phyloP scores from a whole-genome alignment of 2,113 vertebrate species.

The Nyctibius bracteatus region DNA sequence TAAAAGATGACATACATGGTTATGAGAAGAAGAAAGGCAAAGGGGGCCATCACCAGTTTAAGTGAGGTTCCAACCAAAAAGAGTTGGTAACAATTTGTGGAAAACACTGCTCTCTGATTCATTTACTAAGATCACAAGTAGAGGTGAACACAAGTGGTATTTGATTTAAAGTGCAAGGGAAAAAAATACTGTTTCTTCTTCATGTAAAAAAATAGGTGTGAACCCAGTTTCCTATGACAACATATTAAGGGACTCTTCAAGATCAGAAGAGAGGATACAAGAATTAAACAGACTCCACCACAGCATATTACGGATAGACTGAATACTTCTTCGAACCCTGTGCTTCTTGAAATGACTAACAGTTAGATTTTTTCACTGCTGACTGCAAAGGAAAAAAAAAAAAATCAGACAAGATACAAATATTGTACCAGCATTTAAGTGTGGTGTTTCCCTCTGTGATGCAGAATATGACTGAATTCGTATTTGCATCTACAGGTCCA shows the following conservation, averaged over 20 bases:
- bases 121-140: neutral
- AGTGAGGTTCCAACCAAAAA: neutral
- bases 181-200: neutral
- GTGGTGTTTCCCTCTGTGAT: neutral
- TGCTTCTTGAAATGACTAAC: neutral
- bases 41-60: neutral
- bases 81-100: neutral
- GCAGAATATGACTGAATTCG: neutral
- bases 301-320: fast-evolving
- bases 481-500: neutral
- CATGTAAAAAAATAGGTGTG: neutral
- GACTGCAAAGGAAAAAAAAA: neutral
- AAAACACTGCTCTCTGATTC: neutral
- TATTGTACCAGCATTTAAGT: neutral
- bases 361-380: neutral
- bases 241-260: neutral
- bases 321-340: neutral
- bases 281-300: neutral
- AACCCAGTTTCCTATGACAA: neutral
- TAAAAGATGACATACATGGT: neutral
- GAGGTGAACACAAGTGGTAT: neutral
- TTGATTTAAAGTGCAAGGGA: neutral
- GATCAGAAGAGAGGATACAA: neutral
- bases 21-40: neutral
- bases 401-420: neutral